Evolutionary conservation across 2,797 vertebrate genomes (phyloP).

Genomic region (Rhinophrynus dorsalis): DNA sequence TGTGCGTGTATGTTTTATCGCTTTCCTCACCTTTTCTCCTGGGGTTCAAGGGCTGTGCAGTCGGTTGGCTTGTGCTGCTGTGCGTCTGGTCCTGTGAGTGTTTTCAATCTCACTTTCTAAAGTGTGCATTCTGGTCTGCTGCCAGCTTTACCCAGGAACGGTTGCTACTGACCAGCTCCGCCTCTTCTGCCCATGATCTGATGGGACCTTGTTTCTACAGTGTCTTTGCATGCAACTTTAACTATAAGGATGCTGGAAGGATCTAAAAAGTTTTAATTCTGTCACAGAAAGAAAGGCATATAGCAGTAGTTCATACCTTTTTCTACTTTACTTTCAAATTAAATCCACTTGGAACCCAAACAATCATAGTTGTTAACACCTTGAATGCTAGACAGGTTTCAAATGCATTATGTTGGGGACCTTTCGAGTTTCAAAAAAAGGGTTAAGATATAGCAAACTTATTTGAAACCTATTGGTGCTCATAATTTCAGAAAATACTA

Average conservation of each 20-base stretch:
- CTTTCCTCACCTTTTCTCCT: constrained; percentile 29
- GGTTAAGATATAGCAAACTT: too few species aligned
- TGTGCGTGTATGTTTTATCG: neutral
- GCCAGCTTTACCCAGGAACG: constrained; percentile 15
- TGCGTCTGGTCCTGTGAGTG: constrained; percentile 19
- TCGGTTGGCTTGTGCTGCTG: constrained; percentile 10
- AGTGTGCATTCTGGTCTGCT: constrained; percentile 23
- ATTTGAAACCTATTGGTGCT: too few species aligned
- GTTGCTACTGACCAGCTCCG: constrained; percentile 8
- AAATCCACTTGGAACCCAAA: too few species aligned
- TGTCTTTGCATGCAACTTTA: constrained; percentile 33
- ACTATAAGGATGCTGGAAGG: neutral
- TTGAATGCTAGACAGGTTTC: too few species aligned
- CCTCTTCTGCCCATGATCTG: constrained; percentile 25
- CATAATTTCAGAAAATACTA: too few species aligned
- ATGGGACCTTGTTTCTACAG: constrained; percentile 29
- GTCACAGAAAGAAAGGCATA: too few species aligned
- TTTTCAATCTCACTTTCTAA: constrained; percentile 34
- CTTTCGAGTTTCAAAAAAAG: too few species aligned
- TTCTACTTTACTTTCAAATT: too few species aligned
- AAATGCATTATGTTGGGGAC: too few species aligned
- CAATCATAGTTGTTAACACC: too few species aligned
- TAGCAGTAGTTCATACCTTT: too few species aligned
- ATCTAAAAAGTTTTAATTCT: too few species aligned
- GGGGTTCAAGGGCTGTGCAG: constrained; percentile 6